Base-by-base conservation (phyloP, 2,797 vertebrate species). In the Sciurus carolinensis region DNA sequence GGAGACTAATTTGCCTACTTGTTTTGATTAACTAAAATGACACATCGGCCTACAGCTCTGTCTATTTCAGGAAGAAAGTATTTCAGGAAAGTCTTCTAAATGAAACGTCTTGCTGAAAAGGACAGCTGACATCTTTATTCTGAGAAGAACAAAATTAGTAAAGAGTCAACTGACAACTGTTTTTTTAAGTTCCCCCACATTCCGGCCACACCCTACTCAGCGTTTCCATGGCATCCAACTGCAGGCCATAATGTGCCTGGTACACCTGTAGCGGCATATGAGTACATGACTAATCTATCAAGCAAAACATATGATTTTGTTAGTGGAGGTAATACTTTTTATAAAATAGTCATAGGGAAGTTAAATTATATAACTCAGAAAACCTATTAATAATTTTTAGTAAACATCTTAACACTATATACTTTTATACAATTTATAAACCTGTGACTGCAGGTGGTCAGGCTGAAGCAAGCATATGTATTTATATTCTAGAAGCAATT, bases 21-120 rank as follows among this genome's bases (percentile, higher is more conserved):
- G 97, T 97, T 98, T 98, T 98, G 96, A 97, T 98, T 98, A 98
- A 95, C 93, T 97, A 80, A 98, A 98, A 98, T 96, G 95, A 96
- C 59, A 90, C 97, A 97, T 93, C 96, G 26, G 87, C 88, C 94
- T 97, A 97, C 94, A 87, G 87, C 93, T 95, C 28, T 97, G 96
- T 69, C 96, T 97, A 96, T 97, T 98, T 98, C 89, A 92, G 95
- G 95, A 97, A 96, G 91, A 95, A 97, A 95, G 95, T 98, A 96
- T 98, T 98, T 98, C 97, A 98, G 94, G 91, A 97, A 98, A 97
- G 89, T 77, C 88, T 95, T 97, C 96, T 97, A 95, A 82, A 77
- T 95, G 97, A 98, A 96, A 93, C 22, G 69, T 77, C 96, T 97
- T 95, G 59, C 62, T 92, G 97, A 42, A 97, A 97, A 97, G 97